Evolutionary conservation across 2,113 vertebrate species (phyloP), one percentile per base, ranked within the genome.

Genomic region (Cathartes aura): DNA sequence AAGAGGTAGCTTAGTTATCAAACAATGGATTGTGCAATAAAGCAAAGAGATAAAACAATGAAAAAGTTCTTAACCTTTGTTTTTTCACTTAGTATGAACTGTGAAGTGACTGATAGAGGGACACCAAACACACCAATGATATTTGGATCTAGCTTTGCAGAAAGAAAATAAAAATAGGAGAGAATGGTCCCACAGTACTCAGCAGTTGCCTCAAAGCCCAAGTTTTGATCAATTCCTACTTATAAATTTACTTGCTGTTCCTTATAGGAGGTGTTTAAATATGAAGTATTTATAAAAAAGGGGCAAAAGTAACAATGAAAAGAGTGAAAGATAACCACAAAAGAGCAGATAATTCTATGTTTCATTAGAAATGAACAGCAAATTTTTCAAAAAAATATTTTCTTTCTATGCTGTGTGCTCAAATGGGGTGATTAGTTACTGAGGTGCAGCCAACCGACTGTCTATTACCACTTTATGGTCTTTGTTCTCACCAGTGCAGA

Each of bases 321-420:
- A 40, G 26, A 68, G 4, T 52, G 21, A 59, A 87, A 70, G 12
- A 40, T 48, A 68, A 38, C 18, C 3, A 91, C 13, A 76, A 70
- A 76, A 26, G 2, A 62, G 11, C 32, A 68, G 11, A 45, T 43
- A 79, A 56, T 59, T 90, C 17, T 16, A 18, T 7, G 10, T 45
- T 64, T 80, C 18, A 48, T 42, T n/a, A 83, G 38, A 68, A 88
- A 83, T 19, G 0, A 71, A 50, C 7, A 24, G 9, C 1, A 3
- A 45, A 5, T 2, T 34, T 64, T 43, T 66, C 8, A 2, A 1
- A 23, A 23, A 40, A 4, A 6, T 2, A 8, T 22, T 53, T 74
- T 45, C 8, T 45, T 91, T 76, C 43, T 16, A 23, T 87, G 68
- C 24, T 26, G 6, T 70, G 10, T 81, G 16, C 20, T 81, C 17